Conservation (phyloP, 2,797 vertebrate genomes). For the Malurus leucopterus region DNA sequence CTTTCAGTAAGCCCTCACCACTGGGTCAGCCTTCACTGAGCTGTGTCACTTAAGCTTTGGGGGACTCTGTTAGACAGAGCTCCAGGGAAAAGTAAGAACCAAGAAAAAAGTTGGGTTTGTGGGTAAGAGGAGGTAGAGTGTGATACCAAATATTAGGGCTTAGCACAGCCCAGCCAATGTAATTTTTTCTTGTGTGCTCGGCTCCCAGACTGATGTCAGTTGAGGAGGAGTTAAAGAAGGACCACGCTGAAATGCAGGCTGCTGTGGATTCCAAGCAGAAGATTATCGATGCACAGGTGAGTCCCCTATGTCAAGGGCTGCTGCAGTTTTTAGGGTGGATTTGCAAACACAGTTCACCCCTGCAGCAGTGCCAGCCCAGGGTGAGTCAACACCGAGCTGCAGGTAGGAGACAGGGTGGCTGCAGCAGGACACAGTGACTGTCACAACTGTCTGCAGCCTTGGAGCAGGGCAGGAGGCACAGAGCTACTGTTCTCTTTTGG, state of each 20-base stretch:
- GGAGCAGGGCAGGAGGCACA: not conserved
- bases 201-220: conserved; percentile 91
- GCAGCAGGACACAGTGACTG: not conserved
- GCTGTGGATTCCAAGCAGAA: conserved; percentile 98
- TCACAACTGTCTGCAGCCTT: not conserved
- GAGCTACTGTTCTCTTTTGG: not conserved
- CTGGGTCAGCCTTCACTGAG: not conserved
- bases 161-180: not conserved
- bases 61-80: not conserved
- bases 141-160: not conserved
- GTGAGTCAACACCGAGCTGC: not conserved
- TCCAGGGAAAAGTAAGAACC: not conserved
- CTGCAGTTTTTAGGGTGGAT: not conserved
- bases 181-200: not conserved
- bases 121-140: not conserved
- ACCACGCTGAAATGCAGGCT: conserved; percentile 96
- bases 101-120: not conserved
- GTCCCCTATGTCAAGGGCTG: not conserved
- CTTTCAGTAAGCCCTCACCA: not conserved
- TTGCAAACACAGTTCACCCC: not conserved
- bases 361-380: not conserved
- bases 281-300: conserved; percentile 96
- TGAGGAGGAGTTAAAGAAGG: conserved; percentile 97
- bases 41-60: not conserved
- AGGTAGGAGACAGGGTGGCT: not conserved